Conservation (phyloP, 53 echinoderm and acorn worm species). For the Henricia sp. region DNA sequence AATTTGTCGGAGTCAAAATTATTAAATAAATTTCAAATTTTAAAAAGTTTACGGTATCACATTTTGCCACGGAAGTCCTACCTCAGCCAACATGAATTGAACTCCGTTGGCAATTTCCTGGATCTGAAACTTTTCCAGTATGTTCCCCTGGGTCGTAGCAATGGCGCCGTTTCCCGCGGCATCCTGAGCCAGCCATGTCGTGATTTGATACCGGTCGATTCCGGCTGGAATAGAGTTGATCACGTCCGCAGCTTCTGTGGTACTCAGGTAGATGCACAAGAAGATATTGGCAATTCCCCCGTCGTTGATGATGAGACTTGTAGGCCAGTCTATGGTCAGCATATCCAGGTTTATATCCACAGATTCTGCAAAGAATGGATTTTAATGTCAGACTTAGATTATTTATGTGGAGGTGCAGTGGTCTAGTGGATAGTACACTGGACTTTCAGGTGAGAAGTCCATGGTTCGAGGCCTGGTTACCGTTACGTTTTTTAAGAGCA, state of each 20-base stretch:
- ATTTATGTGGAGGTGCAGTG: too few species aligned
- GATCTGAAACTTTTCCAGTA: slow-evolving; percentile 30
- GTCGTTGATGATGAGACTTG: slow-evolving; percentile 40
- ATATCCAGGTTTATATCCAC: slow-evolving; percentile 13
- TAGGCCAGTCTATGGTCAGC: slow-evolving; percentile 44
- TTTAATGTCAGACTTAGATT: too few species aligned
- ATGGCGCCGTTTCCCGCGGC: slow-evolving; percentile 27
- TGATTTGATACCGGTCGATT: slow-evolving; percentile 29
- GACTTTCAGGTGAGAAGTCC: too few species aligned
- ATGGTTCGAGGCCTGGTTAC: too few species aligned
- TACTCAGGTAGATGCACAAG: slow-evolving; percentile 40
- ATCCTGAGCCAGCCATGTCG: slow-evolving; percentile 43
- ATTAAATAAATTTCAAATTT: background rate
- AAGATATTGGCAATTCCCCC: slow-evolving; percentile 30
- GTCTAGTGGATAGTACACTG: too few species aligned
- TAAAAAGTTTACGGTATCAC: too few species aligned
- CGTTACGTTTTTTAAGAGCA: too few species aligned
- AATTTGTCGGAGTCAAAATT: background rate
- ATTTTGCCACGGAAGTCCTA: background rate
- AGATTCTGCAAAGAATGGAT: slow-evolving; percentile 8
- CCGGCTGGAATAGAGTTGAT: slow-evolving; percentile 6
- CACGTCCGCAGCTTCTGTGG: slow-evolving; percentile 22
- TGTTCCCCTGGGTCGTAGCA: slow-evolving; percentile 17
- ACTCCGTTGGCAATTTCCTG: slow-evolving; percentile 7
- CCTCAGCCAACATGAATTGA: slow-evolving; percentile 43